Percentiles rank a stretch among this genome's conserved stretches.
phyloP scores from a whole-genome alignment of 1,140 invertebrate species.

The Zaprionus taronus region DNA sequence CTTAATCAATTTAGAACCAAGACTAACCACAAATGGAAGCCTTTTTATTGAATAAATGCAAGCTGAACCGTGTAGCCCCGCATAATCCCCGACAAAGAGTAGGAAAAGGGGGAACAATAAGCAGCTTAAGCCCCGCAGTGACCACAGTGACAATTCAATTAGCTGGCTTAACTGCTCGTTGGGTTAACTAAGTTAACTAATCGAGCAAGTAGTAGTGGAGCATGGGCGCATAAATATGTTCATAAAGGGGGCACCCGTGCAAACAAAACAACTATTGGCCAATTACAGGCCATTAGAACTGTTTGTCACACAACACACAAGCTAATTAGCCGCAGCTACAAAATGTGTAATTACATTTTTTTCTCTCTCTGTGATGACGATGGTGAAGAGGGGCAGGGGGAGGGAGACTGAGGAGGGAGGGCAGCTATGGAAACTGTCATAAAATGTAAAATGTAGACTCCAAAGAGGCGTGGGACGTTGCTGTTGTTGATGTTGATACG shows the following conservation, averaged over 20 bases:
- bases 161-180: background rate
- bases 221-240: background rate
- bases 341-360: constrained; percentile 12
- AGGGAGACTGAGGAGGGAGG: background rate
- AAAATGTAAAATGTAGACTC: background rate
- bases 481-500: background rate
- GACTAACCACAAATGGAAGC: background rate
- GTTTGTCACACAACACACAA: constrained; percentile 1
- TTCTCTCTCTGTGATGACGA: background rate
- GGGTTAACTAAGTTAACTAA: constrained; percentile 7
- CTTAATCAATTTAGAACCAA: background rate
- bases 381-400: background rate
- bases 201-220: background rate
- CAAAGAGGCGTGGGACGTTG: background rate
- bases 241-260: background rate
- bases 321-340: constrained; percentile 11
- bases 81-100: background rate
- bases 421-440: background rate
- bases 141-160: constrained; percentile 10
- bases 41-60: background rate
- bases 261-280: background rate
- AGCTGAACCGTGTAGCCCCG: background rate
- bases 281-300: constrained; percentile 11
- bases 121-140: constrained; percentile 1
- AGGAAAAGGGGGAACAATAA: background rate